Evolutionary conservation across 1,140 invertebrate species (phyloP).

Genomic region (Drosophila bipectinata): DNA sequence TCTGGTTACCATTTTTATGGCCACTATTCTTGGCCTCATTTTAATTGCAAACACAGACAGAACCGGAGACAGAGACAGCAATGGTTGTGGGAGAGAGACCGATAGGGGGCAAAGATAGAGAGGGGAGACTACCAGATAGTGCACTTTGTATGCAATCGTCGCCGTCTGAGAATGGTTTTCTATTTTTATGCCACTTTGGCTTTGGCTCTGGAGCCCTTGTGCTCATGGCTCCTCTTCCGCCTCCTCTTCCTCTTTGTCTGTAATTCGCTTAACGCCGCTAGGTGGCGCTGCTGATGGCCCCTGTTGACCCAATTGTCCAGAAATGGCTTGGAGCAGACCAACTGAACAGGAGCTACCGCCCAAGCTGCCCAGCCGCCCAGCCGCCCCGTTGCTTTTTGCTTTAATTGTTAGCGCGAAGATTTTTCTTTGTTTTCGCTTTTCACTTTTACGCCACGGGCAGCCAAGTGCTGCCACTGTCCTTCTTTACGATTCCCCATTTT

Average conservation of each 20-base stretch:
- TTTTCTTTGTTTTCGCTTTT: constrained; percentile 42
- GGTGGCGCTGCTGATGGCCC: constrained; percentile 64
- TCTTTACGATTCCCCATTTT: constrained; percentile 4
- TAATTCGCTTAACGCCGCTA: constrained; percentile 78
- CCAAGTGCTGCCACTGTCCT: constrained; percentile 19
- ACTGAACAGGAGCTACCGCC: constrained; percentile 8
- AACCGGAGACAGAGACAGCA: neutral
- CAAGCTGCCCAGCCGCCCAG: neutral
- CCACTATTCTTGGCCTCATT: constrained; percentile 63
- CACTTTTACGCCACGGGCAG: constrained; percentile 39
- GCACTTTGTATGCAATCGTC: constrained; percentile 72
- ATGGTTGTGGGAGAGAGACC: neutral
- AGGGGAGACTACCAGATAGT: constrained; percentile 7
- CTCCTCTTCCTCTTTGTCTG: constrained; percentile 10
- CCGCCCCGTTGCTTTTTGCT: constrained; percentile 11
- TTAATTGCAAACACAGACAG: constrained; percentile 64
- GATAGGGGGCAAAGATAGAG: neutral
- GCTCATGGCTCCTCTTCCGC: neutral
- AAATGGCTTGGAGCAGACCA: constrained; percentile 31
- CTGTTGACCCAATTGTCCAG: constrained; percentile 71
- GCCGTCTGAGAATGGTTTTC: constrained; percentile 51
- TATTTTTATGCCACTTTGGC: constrained; percentile 77
- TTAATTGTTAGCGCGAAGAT: constrained; percentile 48
- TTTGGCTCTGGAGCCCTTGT: constrained; percentile 16
- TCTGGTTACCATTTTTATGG: constrained; percentile 55